Base-by-base conservation (phyloP, 2,888 invertebrate species). In the Anticlea derivata region DNA sequence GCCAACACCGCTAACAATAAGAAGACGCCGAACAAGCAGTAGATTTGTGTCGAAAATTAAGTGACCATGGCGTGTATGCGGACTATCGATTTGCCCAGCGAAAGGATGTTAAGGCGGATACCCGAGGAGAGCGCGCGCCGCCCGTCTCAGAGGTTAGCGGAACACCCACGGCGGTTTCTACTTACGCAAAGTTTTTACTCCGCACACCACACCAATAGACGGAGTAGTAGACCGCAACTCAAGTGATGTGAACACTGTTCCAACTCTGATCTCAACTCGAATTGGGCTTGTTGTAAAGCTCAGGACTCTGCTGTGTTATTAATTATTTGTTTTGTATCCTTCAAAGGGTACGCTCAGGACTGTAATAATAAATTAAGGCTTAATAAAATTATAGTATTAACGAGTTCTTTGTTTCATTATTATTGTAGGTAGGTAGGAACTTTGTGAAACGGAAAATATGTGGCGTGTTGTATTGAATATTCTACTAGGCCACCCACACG, bases 1-100 rank as follows among this genome's bases (percentile, higher is more conserved):
- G 93, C 94, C 80, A 97, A 97, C 81, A 94, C 96, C 23, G 95
- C 97, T 82, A 93, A 93, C 66, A 96, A 97, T 80, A 95, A 94
- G 82, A 95, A 95, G 72, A 75, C 67, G 6, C 75, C 66, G 26
- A 74, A 68, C 58, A 88, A 88, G 61, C 72, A 87, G 47, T 88
- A 85, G 70, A 58, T 50, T 52, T 34, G 53, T n/a, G 31, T 38
- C 6, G 39, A 20, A 45, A 47, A 50, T 5, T 1, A 8, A 22
- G 73, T 60, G 81, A 88, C 83, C 49, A 82, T 81, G 88, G 89
- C 90, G 66, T 75, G 86, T 65, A 73, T 69, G 86, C 62, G 89
- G 89, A 83, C 74, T 65, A 64, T 64, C 54, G 86, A 86, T 66
- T 70, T 86, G 86, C 87, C 79, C 41, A 83, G 63, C 77, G 87